Conservation (phyloP, 2,113 vertebrate genomes). For the Ginglymostoma cirratum region DNA sequence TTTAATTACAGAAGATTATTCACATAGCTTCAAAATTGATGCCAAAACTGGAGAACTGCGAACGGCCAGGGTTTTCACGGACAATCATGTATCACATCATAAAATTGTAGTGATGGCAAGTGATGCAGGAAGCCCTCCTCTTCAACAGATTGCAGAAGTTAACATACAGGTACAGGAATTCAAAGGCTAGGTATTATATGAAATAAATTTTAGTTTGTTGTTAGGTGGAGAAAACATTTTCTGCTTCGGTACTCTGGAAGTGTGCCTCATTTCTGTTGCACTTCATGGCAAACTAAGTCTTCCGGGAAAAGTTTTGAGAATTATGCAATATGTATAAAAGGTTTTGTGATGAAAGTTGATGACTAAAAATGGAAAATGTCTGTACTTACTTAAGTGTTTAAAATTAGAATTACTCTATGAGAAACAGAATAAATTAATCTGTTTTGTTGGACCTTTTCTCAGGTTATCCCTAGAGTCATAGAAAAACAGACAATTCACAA, state of each 20-base stretch:
- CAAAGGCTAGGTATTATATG: background rate
- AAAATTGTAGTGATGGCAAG: constrained; percentile 61
- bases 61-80: constrained; percentile 57
- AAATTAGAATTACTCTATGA: background rate
- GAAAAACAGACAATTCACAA: constrained; percentile 44
- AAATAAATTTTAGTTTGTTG: background rate
- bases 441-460: constrained; percentile 42
- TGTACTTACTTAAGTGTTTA: background rate
- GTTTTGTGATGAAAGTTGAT: background rate
- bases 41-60: constrained; percentile 68
- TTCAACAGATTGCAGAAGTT: constrained; percentile 61
- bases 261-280: background rate
- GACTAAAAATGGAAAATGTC: background rate
- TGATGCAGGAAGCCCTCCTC: constrained; percentile 64
- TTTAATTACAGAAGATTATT: constrained; percentile 46
- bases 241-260: background rate
- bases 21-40: constrained; percentile 72
- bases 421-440: background rate
- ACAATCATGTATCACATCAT: constrained; percentile 54
- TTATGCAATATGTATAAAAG: background rate
- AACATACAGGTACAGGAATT: constrained; percentile 66
- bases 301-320: background rate
- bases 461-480: constrained; percentile 64
- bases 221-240: background rate
- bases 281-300: background rate